phyloP scores from a whole-genome alignment of 2,113 vertebrate genomes.

The Macquaria australasica region DNA sequence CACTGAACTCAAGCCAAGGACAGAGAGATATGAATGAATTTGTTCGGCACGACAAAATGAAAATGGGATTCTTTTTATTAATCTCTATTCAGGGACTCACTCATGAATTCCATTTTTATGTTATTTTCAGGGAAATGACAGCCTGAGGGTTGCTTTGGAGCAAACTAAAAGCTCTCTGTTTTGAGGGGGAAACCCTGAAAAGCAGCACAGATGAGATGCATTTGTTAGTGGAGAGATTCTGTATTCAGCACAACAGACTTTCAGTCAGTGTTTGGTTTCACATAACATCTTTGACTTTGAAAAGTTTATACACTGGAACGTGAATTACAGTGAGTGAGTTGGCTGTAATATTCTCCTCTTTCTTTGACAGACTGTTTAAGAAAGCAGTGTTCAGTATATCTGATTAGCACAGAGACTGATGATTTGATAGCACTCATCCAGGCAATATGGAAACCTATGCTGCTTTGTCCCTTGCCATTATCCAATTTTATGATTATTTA shows the following conservation, averaged over 20 bases:
- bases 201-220: constrained; percentile 11
- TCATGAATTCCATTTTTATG: background rate
- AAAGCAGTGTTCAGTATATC: constrained; percentile 12
- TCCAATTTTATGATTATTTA: constrained; percentile 58
- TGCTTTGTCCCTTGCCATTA: constrained; percentile 33
- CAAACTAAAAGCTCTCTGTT: constrained; percentile 2
- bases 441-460: constrained; percentile 19
- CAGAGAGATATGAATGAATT: constrained; percentile 10
- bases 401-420: constrained; percentile 27
- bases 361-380: background rate
- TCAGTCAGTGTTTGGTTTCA: background rate
- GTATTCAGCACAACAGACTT: background rate
- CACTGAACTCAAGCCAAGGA: constrained; percentile 9
- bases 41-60: constrained; percentile 33
- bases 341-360: background rate
- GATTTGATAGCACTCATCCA: constrained; percentile 10
- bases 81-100: constrained; percentile 9
- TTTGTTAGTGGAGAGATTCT: background rate
- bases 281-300: constrained; percentile 16
- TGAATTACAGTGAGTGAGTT: background rate
- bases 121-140: constrained; percentile 23
- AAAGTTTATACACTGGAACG: constrained; percentile 16
- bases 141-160: background rate
- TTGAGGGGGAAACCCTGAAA: background rate
- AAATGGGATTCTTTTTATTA: constrained; percentile 13